These are phyloP conservation scores for Platyscapa corneri DNA, from an alignment of 1,140 invertebrate genomes.

Conservation along the genomic window DNA sequence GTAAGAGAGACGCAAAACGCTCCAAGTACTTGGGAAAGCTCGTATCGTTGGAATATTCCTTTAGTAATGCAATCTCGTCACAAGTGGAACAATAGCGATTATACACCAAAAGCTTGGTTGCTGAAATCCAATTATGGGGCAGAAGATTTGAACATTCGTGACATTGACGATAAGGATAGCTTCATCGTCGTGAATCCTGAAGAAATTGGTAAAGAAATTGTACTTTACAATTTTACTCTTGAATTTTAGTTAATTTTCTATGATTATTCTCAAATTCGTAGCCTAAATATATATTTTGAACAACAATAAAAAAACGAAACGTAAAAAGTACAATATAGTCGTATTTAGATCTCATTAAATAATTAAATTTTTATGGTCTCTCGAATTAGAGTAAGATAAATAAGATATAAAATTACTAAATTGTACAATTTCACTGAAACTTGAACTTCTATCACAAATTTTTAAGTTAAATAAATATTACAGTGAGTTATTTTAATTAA, in stretches of 20 bases:
- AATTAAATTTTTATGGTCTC: too few relatives aligned
- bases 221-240: not conserved
- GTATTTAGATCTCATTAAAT: too few relatives aligned
- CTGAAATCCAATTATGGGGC: slow-evolving; percentile 69
- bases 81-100: slow-evolving; percentile 76
- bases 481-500: too few relatives aligned
- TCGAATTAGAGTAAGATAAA: too few relatives aligned
- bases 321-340: too few relatives aligned
- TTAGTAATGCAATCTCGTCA: slow-evolving; percentile 77
- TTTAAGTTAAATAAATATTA: too few relatives aligned
- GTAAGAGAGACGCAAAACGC: slow-evolving; percentile 74
- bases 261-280: not conserved
- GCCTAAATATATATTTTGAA: too few relatives aligned
- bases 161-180: slow-evolving; percentile 75
- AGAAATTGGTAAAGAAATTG: slow-evolving; percentile 79
- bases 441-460: too few relatives aligned
- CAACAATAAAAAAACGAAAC: too few relatives aligned
- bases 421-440: too few relatives aligned
- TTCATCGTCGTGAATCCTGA: slow-evolving; percentile 87
- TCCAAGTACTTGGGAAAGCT: slow-evolving; percentile 38
- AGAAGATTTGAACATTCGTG: slow-evolving; percentile 64
- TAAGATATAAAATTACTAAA: too few relatives aligned
- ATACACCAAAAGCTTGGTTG: slow-evolving; percentile 77
- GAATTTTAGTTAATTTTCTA: not conserved
- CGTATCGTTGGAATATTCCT: slow-evolving; percentile 79